Evolutionary conservation across 2,888 invertebrate genomes (phyloP).

Genomic region (Tholera decimalis): DNA sequence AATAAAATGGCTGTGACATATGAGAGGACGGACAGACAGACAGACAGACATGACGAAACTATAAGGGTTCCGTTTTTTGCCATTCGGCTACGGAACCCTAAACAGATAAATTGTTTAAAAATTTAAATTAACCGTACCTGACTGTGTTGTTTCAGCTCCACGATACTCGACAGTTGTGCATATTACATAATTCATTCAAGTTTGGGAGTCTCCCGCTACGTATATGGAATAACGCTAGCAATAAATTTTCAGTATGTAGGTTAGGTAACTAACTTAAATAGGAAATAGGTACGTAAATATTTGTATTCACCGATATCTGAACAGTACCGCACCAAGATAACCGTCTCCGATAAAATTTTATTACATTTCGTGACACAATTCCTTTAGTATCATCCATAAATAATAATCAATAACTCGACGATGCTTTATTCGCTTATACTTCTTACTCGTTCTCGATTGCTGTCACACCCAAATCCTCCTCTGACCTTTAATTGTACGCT

Average conservation of each 20-base stretch:
- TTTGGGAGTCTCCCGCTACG: constrained; percentile 15
- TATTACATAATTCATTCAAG: constrained; percentile 37
- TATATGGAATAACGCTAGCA: constrained; percentile 31
- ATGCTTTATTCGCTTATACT: constrained; percentile 44
- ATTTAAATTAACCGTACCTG: constrained; percentile 23
- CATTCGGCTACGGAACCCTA: no score
- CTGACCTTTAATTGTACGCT: constrained; percentile 70
- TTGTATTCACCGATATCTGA: constrained; percentile 66
- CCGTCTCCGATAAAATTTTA: constrained; percentile 79
- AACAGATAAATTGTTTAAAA: constrained; percentile 6
- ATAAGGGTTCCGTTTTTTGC: no score
- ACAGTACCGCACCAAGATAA: constrained; percentile 73
- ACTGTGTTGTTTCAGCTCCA: constrained; percentile 11
- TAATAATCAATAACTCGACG: constrained; percentile 72
- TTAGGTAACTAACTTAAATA: constrained; percentile 66
- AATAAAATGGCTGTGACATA: no score
- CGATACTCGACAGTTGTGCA: constrained; percentile 14
- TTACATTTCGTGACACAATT: constrained; percentile 80
- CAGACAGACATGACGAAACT: no score
- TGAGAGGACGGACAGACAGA: no score
- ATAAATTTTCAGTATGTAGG: constrained; percentile 52
- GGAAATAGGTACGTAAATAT: constrained; percentile 65
- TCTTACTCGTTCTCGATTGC: constrained; percentile 14
- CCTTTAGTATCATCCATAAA: constrained; percentile 67
- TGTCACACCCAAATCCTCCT: constrained; percentile 55